phyloP scores from a whole-genome alignment of 1,140 invertebrate species.

The Zaprionus tsacasi region DNA sequence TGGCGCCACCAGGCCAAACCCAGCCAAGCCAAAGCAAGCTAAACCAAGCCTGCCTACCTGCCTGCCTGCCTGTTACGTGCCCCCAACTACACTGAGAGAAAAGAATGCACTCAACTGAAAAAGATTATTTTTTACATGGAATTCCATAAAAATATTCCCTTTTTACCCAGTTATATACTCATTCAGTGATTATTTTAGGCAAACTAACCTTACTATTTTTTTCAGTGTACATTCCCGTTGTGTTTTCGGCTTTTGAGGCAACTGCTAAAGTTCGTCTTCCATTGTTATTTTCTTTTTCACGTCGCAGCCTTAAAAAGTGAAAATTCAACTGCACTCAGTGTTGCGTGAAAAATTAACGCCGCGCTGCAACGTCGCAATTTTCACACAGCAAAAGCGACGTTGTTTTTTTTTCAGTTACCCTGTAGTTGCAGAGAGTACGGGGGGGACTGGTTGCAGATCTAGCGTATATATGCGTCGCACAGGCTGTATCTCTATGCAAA shows the following conservation, averaged over 20 bases:
- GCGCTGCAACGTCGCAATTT: slow-evolving; percentile 50
- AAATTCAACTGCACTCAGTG: slow-evolving; percentile 57
- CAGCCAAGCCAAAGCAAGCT: too few species aligned
- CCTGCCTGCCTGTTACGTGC: not conserved
- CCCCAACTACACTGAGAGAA: not conserved
- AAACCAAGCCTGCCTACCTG: too few species aligned
- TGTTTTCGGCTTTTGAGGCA: slow-evolving; percentile 27
- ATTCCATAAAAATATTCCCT: not conserved
- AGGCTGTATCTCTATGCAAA: not conserved
- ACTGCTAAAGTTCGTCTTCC: slow-evolving; percentile 18
- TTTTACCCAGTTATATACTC: not conserved
- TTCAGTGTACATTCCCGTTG: not conserved
- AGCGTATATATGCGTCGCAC: not conserved
- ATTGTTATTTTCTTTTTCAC: slow-evolving; percentile 13
- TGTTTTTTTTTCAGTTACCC: slow-evolving; percentile 1
- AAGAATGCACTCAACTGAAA: not conserved
- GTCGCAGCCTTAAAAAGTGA: not conserved
- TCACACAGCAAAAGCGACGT: slow-evolving; percentile 18
- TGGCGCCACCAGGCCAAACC: not conserved
- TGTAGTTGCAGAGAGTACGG: not conserved
- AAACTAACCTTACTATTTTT: not conserved
- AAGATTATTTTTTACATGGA: not conserved
- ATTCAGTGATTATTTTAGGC: too few species aligned
- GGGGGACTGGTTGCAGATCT: not conserved
- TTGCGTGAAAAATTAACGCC: slow-evolving; percentile 76